These are phyloP conservation scores for Cheirogaleus major DNA, from an alignment of 2,797 vertebrate species.

Conservation along the genomic window DNA sequence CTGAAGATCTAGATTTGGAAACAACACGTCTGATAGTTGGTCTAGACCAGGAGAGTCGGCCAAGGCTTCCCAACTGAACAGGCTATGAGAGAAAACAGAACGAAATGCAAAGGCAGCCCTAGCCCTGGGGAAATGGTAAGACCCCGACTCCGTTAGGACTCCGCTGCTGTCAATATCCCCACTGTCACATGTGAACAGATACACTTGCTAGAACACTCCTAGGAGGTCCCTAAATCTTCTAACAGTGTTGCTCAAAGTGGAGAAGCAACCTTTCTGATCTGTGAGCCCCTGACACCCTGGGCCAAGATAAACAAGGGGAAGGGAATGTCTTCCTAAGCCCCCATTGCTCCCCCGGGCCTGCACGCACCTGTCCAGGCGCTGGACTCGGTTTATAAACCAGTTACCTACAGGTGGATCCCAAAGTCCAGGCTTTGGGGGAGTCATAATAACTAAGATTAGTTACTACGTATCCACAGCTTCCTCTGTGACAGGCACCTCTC, in stretches of 20 bases:
- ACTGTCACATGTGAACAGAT: neutral
- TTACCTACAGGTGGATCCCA: neutral
- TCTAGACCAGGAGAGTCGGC: neutral
- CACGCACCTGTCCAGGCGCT: too few species aligned
- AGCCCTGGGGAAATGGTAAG: neutral
- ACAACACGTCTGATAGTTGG: neutral
- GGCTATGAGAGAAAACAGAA: neutral
- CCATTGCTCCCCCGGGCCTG: neutral
- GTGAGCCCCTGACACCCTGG: neutral
- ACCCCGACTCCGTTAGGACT: neutral
- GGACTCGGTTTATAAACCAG: neutral
- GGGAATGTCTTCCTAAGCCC: neutral
- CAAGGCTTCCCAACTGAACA: neutral
- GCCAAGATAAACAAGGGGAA: neutral
- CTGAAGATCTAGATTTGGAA: neutral
- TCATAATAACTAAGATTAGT: neutral
- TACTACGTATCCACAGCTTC: neutral
- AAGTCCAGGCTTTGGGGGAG: neutral
- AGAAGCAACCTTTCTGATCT: neutral
- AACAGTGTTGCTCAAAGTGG: too few species aligned
- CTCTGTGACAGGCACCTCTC: too few species aligned
- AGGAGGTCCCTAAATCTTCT: neutral
- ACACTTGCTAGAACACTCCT: neutral
- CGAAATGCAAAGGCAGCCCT: neutral
- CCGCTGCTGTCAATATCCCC: neutral